Base-by-base conservation (phyloP, 64 coral and sea anemone species). In the Montipora efflorescens region DNA sequence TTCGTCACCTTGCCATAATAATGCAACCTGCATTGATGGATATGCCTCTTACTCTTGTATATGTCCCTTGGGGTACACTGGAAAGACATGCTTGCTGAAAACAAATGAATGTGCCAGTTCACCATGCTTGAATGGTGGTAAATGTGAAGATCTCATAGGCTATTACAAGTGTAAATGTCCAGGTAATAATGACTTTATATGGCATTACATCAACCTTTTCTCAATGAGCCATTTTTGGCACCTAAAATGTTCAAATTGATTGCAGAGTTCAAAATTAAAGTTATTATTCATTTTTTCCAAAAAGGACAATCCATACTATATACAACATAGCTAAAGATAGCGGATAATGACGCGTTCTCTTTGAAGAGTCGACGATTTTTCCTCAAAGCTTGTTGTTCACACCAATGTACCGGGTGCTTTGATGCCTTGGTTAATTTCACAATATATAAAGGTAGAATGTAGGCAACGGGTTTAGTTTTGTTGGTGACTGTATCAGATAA, bases 161-260 rank as follows among this genome's bases (percentile, higher is more conserved):
- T 84, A 89, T 58, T 97, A 94, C 79, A 97, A 75, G 48, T 97
- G 95, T 71, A 87, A 92, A 48, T 97, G 95, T 64, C 89, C 84
- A 71, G 82, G 69, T 79, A 88, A 73, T 19, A 49, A 81, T 55
- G 52, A 4, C 52, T 70, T 55, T 55, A 55, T 55, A 55, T 8
- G 52, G 52, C 52, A 8, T 55, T 4, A 55, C 52, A 55, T 55
- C 8, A 55, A 55, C 52, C 0, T 55, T 55, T 55, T 55, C 52
- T 55, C 52, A 55, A 55, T 55, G 4, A 8, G 52, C 52, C 52
- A 55, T 55, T 55, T 55, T 55, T 55, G 52, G 52, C 3, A 70
- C 20, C 20, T 21, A 4, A 70, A 22, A 21, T 1, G 4, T 21
- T 20, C 3, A 13, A 70, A 55, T 55, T 55, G 52, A 55, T 55